Evolutionary conservation across 2,113 vertebrate genomes (phyloP).

Genomic region (Dermatemys mawii): DNA sequence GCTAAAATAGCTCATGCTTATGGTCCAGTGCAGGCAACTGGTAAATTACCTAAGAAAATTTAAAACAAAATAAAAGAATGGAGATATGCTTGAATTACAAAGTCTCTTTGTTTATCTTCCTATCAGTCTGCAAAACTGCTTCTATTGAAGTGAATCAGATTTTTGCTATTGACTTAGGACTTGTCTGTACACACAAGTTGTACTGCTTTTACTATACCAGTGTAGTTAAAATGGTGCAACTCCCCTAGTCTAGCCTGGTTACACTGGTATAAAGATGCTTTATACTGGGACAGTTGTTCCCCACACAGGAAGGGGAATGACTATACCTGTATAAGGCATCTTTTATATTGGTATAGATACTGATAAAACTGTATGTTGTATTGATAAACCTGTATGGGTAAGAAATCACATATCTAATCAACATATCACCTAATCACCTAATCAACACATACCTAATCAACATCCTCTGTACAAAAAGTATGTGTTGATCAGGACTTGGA

Average conservation of each 20-base stretch:
- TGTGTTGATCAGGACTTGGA: not conserved
- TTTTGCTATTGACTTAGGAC: not conserved
- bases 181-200: not conserved
- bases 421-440: too few relatives aligned
- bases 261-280: not conserved
- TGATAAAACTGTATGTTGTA: not conserved
- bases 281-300: not conserved
- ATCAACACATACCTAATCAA: not conserved
- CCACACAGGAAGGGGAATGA: not conserved
- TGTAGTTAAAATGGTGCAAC: not conserved
- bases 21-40: not conserved
- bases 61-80: not conserved
- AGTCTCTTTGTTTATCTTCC: not conserved
- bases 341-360: not conserved
- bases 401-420: not conserved
- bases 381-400: not conserved
- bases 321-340: not conserved
- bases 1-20: not conserved
- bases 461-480: not conserved
- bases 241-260: not conserved
- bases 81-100: not conserved
- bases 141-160: not conserved
- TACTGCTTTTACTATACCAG: not conserved
- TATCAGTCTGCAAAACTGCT: not conserved
- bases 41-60: not conserved